These are phyloP conservation scores for Chiloscyllium plagiosum DNA, from an alignment of 2,113 vertebrate species.

Conservation along the genomic window DNA sequence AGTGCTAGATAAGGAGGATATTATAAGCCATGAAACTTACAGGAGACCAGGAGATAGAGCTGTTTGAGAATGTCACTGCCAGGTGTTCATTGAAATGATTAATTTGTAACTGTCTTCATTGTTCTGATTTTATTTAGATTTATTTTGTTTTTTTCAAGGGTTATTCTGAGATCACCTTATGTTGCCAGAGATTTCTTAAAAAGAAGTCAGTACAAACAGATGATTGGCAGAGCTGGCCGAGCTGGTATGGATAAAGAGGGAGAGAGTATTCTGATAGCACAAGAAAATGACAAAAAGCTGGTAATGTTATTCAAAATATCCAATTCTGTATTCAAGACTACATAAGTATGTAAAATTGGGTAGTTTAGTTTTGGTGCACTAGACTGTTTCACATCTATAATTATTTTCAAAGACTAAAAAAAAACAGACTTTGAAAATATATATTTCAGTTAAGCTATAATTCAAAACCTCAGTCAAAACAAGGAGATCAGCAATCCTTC, in stretches of 20 bases:
- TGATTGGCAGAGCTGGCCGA: conserved; percentile 88
- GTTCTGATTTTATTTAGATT: not conserved
- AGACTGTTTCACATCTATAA: not conserved
- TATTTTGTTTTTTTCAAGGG: conserved; percentile 56
- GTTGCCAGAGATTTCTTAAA: conserved; percentile 80
- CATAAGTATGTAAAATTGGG: not conserved
- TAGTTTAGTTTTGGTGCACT: not conserved
- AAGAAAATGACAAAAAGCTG: conserved; percentile 75
- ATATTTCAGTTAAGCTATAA: not conserved
- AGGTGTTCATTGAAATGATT: not conserved
- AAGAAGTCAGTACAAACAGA: conserved; percentile 91
- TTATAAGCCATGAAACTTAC: not conserved
- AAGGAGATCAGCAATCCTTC: not conserved
- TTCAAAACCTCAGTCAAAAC: not conserved
- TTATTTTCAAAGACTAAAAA: not conserved
- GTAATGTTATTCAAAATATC: conserved; percentile 49
- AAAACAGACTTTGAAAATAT: not conserved
- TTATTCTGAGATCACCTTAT: conserved; percentile 88
- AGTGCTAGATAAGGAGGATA: not conserved
- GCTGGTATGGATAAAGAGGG: conserved; percentile 81
- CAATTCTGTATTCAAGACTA: not conserved
- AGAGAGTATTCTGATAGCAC: conserved; percentile 86
- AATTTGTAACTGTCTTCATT: not conserved
- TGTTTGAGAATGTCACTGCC: not conserved
- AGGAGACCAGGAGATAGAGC: not conserved